These are phyloP conservation scores for Melinaea menophilus DNA, from an alignment of 2,888 invertebrate species.

Conservation along the genomic window DNA sequence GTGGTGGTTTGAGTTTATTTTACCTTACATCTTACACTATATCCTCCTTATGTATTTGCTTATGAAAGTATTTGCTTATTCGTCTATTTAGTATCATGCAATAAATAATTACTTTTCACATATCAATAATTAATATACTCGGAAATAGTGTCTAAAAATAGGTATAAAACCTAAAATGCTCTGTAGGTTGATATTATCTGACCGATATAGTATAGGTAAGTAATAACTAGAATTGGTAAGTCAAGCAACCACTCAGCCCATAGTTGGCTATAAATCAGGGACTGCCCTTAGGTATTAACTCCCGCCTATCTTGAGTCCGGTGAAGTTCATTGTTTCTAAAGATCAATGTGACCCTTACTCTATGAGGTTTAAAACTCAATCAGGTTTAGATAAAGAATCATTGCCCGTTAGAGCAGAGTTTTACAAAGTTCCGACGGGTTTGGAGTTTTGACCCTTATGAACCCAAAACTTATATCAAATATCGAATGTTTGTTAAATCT, in stretches of 20 bases:
- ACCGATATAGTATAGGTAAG: constrained; percentile 5
- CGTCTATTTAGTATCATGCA: too few species aligned
- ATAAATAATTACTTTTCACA: too few species aligned
- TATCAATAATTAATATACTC: too few species aligned
- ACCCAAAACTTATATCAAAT: constrained; percentile 19
- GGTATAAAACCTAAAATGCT: too few species aligned
- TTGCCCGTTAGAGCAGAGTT: constrained; percentile 28
- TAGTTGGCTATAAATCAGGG: constrained; percentile 16
- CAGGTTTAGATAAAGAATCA: constrained; percentile 25
- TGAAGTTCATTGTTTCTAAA: constrained; percentile 31
- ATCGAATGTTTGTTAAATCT: constrained; percentile 14
- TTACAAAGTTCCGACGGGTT: constrained; percentile 26
- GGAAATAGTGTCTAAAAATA: too few species aligned
- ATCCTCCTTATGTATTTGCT: too few species aligned
- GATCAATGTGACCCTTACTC: constrained; percentile 33
- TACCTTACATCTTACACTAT: too few species aligned
- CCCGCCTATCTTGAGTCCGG: constrained; percentile 26
- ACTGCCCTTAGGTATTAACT: constrained; percentile 27
- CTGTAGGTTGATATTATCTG: background rate
- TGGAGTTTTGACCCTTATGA: constrained; percentile 17
- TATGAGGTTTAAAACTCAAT: constrained; percentile 30
- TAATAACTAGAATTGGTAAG: constrained; percentile 18
- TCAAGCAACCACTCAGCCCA: constrained; percentile 15
- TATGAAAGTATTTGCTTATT: too few species aligned
- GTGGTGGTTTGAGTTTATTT: background rate